Percentiles rank a stretch among this genome's conserved stretches.
Evolutionary conservation across 2,113 vertebrate genomes (phyloP).

Genomic region (Ia io): DNA sequence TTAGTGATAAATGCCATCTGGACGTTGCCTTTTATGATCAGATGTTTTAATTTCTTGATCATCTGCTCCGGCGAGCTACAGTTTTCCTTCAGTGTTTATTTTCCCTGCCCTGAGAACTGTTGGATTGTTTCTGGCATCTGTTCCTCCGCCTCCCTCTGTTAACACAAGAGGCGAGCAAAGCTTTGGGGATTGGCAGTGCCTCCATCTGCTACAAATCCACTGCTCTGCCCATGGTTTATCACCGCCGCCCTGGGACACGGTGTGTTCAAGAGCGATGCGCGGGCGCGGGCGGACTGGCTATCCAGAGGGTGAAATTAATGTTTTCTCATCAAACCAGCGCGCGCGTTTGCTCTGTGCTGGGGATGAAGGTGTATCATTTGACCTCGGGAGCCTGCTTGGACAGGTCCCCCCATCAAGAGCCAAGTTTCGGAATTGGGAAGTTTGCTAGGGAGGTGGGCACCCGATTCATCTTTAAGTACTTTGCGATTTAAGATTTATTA

Average conservation of each 20-base stretch:
- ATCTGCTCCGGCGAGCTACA: slow-evolving; percentile 36
- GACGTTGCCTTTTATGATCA: slow-evolving; percentile 50
- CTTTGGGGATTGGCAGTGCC: neutral
- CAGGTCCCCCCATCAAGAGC: neutral
- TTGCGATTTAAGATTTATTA: neutral
- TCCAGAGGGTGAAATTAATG: neutral
- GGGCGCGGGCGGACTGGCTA: neutral
- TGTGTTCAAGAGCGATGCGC: neutral
- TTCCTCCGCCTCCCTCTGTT: neutral
- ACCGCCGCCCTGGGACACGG: neutral
- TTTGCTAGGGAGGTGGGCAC: neutral
- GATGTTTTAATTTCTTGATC: slow-evolving; percentile 55
- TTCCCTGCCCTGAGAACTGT: neutral
- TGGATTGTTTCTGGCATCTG: slow-evolving; percentile 25
- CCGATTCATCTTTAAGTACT: neutral
- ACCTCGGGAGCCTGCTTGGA: neutral
- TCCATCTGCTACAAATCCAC: neutral
- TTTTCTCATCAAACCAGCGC: neutral
- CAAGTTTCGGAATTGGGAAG: neutral
- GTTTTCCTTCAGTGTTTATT: slow-evolving; percentile 14
- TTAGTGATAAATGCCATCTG: slow-evolving; percentile 37
- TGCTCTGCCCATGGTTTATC: neutral
- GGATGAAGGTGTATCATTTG: neutral
- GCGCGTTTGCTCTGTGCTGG: neutral
- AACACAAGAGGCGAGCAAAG: neutral